These are phyloP conservation scores for Lepidocyrtinus sp. DNA, from an alignment of 2,888 invertebrate genomes.

Conservation along the genomic window DNA sequence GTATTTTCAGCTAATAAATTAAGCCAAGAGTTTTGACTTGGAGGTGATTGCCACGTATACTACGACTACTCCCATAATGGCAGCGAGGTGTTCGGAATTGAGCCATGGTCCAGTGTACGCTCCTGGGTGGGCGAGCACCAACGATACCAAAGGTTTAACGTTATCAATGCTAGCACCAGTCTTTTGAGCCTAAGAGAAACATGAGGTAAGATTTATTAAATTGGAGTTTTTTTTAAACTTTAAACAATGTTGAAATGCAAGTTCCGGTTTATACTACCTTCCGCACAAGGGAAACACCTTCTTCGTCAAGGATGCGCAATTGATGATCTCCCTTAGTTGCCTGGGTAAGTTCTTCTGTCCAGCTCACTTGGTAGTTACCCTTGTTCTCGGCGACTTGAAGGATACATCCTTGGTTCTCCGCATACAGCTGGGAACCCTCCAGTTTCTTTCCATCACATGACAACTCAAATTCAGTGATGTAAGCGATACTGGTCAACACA, in stretches of 20 bases:
- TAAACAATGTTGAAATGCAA: too few species aligned
- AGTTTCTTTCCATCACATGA: constrained; percentile 76
- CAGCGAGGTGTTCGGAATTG: constrained; percentile 92
- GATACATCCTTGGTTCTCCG: constrained; percentile 75
- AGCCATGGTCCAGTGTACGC: constrained; percentile 94
- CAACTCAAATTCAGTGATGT: constrained; percentile 90
- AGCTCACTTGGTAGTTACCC: constrained; percentile 80
- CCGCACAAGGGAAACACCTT: constrained; percentile 88
- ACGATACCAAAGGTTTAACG: constrained; percentile 77
- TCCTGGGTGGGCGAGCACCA: constrained; percentile 80
- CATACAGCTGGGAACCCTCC: constrained; percentile 72
- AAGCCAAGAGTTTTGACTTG: constrained; percentile 85
- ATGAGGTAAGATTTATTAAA: too few species aligned
- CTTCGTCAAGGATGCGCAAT: constrained; percentile 91
- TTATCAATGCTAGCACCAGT: constrained; percentile 54
- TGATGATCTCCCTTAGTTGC: constrained; percentile 86
- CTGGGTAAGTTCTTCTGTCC: constrained; percentile 90
- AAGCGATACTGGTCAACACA: constrained; percentile 90
- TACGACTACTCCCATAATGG: constrained; percentile 82
- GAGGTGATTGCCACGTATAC: constrained; percentile 90
- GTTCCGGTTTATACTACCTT: constrained; percentile 81
- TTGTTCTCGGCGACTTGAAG: constrained; percentile 61
- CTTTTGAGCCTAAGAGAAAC: constrained; percentile 60
- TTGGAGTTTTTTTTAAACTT: too few species aligned
- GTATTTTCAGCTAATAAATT: constrained; percentile 71